phyloP scores from a whole-genome alignment of 1,140 invertebrate genomes.

The Augochlora pura region DNA sequence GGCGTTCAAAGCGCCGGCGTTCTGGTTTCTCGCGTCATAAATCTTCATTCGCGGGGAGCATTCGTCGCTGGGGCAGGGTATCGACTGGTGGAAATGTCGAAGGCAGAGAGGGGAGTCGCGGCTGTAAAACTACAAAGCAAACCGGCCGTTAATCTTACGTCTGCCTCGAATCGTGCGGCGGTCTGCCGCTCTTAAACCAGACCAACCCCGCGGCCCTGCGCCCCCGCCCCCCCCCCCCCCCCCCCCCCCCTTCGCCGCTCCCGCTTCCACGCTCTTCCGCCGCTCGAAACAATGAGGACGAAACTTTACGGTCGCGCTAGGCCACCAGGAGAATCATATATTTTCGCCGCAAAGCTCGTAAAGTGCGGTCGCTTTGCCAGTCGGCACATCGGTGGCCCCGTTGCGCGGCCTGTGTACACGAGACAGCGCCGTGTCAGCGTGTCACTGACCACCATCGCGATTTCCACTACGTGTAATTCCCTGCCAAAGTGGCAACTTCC shows the following conservation, averaged over 20 bases:
- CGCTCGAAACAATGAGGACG: constrained; percentile 75
- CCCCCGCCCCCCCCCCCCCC: constrained; percentile 38
- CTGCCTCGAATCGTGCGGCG: constrained; percentile 65
- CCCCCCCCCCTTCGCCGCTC: constrained; percentile 53
- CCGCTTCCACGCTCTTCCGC: constrained; percentile 57
- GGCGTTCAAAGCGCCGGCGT: neutral
- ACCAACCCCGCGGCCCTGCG: neutral
- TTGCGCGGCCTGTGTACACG: constrained; percentile 28
- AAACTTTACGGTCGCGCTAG: constrained; percentile 73
- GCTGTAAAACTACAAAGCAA: constrained; percentile 67
- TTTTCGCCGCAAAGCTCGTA: constrained; percentile 73
- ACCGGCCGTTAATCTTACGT: constrained; percentile 72
- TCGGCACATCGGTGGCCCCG: constrained; percentile 50
- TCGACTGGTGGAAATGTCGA: constrained; percentile 8
- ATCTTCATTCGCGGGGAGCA: constrained; percentile 2
- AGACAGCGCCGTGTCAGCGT: constrained; percentile 52
- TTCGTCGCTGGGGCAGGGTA: neutral
- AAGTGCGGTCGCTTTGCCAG: constrained; percentile 69
- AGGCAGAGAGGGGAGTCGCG: constrained; percentile 22
- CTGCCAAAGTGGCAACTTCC: constrained; percentile 10
- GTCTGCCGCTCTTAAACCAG: constrained; percentile 66
- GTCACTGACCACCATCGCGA: constrained; percentile 28
- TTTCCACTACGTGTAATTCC: constrained; percentile 4
- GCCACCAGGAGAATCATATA: constrained; percentile 70
- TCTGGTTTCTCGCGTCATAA: neutral